Percentiles rank a stretch among this genome's conserved stretches.
Evolutionary conservation across 1,140 invertebrate species (phyloP).

Genomic region (Drosophila azteca): DNA sequence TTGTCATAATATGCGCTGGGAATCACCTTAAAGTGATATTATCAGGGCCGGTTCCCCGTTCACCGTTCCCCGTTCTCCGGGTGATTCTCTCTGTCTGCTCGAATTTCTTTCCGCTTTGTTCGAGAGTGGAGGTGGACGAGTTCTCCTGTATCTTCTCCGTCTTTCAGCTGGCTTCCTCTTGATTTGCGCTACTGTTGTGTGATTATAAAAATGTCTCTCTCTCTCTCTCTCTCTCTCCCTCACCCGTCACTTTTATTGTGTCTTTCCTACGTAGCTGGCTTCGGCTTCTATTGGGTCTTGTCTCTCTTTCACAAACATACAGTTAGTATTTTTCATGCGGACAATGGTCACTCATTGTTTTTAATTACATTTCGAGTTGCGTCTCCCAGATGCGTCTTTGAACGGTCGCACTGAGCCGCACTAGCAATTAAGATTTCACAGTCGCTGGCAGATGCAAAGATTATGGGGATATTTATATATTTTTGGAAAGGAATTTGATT

Average conservation of each 20-base stretch:
- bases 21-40: conserved; percentile 78
- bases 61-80: conserved; percentile 27
- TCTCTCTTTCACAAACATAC: conserved; percentile 34
- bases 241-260: conserved; percentile 15
- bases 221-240: too few species aligned
- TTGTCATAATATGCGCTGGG: conserved; percentile 81
- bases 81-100: conserved; percentile 32
- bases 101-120: conserved; percentile 34
- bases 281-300: conserved; percentile 9
- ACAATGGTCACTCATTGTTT: conserved; percentile 67
- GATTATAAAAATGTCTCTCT: conserved; percentile 49
- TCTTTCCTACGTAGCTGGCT: conserved; percentile 1
- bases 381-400: conserved; percentile 8
- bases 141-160: conserved; percentile 24
- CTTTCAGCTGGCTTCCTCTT: conserved; percentile 20
- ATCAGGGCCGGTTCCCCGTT: conserved; percentile 53
- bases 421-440: conserved; percentile 28
- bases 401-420: conserved; percentile 6
- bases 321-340: conserved; percentile 25
- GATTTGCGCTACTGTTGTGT: conserved; percentile 53
- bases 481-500: too few species aligned
- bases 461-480: neutral
- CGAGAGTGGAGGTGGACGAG: conserved; percentile 9
- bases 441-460: neutral
- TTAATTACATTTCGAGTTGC: conserved; percentile 42